Base-by-base conservation (phyloP, 1,140 invertebrate genomes). In the Orussus abietinus region DNA sequence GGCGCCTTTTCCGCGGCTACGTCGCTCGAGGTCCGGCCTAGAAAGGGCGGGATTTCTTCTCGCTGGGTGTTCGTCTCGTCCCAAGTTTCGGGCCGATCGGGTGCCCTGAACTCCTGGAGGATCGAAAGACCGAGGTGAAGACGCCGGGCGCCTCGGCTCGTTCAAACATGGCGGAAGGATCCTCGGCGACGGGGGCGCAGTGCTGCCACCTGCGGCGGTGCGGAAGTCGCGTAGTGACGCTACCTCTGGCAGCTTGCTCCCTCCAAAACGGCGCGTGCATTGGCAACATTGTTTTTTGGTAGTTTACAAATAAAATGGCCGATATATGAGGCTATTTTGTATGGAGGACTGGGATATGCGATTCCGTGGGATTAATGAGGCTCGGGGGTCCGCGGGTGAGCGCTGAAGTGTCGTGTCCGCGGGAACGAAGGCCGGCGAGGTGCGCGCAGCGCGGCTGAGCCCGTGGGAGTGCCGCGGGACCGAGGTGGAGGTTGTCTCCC, bases 231-330 rank as follows among this genome's bases (percentile, higher is more conserved):
- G 14, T 11, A 34, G 50, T 50, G 60, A 64, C 62, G 59, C 51
- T 55, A 40, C n/a, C n/a, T n/a, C 47, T 47, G 47, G 42, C 42
- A 45, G 39, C 34, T 39, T 47, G 57, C 62, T 69, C 66, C 65
- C 65, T 66, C 64, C 66, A 68, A 69, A 69, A 68, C 41, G 36
- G 42, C 54, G 54, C 43, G 53, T 53, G 39, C 36, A 62, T 70
- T 72, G 68, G 69, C 59, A 64, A 45, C 58, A 64, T 59, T 71
- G 67, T 51, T 62, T 64, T 71, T 69, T 65, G 64, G 63, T 71
- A 71, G 68, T 70, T 71, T 71, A 71, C 68, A 71, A 71, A 72
- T 72, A 73, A 73, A 71, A 73, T 73, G 69, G 70, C 70, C 67
- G 68, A 71, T 71, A 66, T 59, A 60, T 62, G 62, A 68, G 66